phyloP scores from a whole-genome alignment of 2,113 vertebrate species.

The Mixornis gularis region DNA sequence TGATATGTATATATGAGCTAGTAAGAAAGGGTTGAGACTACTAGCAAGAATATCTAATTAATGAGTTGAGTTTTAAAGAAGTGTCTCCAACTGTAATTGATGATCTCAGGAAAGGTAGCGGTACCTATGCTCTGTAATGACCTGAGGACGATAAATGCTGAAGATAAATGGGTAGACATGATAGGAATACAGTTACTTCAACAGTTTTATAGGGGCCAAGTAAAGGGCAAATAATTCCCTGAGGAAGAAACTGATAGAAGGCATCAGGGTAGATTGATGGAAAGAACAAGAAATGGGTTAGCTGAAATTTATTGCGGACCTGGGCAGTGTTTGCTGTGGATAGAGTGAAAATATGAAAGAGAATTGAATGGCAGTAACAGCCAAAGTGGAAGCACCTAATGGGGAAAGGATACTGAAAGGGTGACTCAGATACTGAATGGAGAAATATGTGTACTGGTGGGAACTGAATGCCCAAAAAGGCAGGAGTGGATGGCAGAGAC shows the following conservation, averaged over 20 bases:
- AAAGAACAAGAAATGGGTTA: constrained; percentile 22
- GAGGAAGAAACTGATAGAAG: constrained; percentile 35
- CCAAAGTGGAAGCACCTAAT: not conserved
- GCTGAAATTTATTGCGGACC: constrained; percentile 32
- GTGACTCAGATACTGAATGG: not conserved
- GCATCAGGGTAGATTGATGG: constrained; percentile 17
- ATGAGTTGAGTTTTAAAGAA: not conserved
- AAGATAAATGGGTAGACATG: constrained; percentile 26
- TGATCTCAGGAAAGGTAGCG: not conserved
- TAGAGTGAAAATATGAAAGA: constrained; percentile 27
- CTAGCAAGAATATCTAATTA: not conserved
- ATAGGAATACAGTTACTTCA: constrained; percentile 46
- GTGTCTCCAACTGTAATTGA: not conserved
- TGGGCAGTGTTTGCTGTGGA: not conserved
- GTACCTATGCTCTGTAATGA: not conserved
- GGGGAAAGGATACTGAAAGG: not conserved
- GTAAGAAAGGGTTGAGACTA: not conserved
- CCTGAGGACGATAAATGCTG: not conserved
- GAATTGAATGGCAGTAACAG: constrained; percentile 11
- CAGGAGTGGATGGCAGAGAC: not conserved
- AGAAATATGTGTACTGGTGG: not conserved
- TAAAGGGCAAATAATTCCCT: constrained; percentile 49
- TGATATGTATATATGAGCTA: not conserved
- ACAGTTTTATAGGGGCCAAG: constrained; percentile 35
- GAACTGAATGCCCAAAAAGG: not conserved